phyloP scores from a whole-genome alignment of 2,888 invertebrate genomes.

The Ophion costatus region DNA sequence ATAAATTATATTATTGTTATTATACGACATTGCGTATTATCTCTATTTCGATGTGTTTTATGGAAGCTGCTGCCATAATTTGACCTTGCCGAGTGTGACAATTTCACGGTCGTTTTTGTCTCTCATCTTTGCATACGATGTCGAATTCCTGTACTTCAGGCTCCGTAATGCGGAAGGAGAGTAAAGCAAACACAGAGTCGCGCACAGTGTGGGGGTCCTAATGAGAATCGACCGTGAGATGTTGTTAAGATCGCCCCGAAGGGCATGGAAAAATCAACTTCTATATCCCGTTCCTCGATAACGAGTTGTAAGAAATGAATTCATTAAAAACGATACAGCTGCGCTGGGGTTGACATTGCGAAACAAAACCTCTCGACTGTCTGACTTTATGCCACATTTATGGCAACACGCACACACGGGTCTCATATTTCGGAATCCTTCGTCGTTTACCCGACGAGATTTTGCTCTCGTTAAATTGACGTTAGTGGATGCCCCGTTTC shows the following conservation, averaged over 20 bases:
- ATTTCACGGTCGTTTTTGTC: no score
- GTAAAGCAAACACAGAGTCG: slow-evolving; percentile 16
- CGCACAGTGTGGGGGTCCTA: slow-evolving; percentile 6
- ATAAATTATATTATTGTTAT: not conserved
- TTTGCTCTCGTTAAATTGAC: slow-evolving; percentile 30
- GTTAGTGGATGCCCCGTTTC: slow-evolving; percentile 21
- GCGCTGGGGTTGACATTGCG: slow-evolving; percentile 37
- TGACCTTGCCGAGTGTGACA: no score
- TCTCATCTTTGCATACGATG: no score
- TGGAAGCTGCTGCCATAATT: no score
- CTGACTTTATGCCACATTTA: not conserved
- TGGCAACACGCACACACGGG: not conserved
- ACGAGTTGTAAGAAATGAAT: slow-evolving; percentile 60
- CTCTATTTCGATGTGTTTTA: not conserved
- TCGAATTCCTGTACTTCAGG: no score
- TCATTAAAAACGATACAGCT: slow-evolving; percentile 22
- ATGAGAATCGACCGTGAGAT: slow-evolving; percentile 35
- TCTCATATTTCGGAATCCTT: slow-evolving; percentile 17
- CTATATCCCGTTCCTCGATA: slow-evolving; percentile 56
- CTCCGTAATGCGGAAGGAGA: not conserved
- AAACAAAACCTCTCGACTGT: slow-evolving; percentile 41
- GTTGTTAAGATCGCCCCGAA: slow-evolving; percentile 20
- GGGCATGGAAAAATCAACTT: slow-evolving; percentile 4
- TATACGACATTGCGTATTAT: not conserved
- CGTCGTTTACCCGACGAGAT: not conserved